Evolutionary conservation across 2,797 vertebrate genomes (phyloP).

Genomic region (Salmo trutta): DNA sequence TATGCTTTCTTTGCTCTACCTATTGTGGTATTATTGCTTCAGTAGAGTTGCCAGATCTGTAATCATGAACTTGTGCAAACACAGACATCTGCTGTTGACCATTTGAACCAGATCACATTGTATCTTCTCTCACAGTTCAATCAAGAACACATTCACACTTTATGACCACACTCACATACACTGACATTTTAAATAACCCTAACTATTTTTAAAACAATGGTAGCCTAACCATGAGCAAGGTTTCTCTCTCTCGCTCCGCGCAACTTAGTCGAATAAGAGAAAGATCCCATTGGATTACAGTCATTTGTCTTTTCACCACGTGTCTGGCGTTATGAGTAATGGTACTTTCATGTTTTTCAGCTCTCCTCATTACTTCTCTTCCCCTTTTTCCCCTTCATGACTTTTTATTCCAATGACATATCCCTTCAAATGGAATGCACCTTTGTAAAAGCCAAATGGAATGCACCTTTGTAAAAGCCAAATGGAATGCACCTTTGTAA

Average conservation of each 20-base stretch:
- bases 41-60: no score
- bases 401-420: slow-evolving; percentile 67
- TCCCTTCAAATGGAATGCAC: slow-evolving; percentile 66
- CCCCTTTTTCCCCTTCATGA: slow-evolving; percentile 42
- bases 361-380: slow-evolving; percentile 74
- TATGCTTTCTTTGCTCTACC: no score
- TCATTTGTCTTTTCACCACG: slow-evolving; percentile 74
- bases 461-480: no score
- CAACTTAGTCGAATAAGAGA: slow-evolving; percentile 66
- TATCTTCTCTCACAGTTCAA: no score
- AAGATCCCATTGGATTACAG: slow-evolving; percentile 66
- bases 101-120: no score
- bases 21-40: no score
- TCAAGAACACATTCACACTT: no score
- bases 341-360: slow-evolving; percentile 76
- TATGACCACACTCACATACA: neutral
- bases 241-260: slow-evolving; percentile 50
- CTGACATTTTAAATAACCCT: neutral
- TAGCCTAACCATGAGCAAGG: slow-evolving; percentile 32
- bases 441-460: no score
- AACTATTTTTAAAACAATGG: slow-evolving; percentile 43
- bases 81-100: no score
- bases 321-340: slow-evolving; percentile 77
- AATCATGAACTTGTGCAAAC: no score
- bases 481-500: no score